Conservation (phyloP, 1,140 invertebrate species). For the Chironomus tepperi region DNA sequence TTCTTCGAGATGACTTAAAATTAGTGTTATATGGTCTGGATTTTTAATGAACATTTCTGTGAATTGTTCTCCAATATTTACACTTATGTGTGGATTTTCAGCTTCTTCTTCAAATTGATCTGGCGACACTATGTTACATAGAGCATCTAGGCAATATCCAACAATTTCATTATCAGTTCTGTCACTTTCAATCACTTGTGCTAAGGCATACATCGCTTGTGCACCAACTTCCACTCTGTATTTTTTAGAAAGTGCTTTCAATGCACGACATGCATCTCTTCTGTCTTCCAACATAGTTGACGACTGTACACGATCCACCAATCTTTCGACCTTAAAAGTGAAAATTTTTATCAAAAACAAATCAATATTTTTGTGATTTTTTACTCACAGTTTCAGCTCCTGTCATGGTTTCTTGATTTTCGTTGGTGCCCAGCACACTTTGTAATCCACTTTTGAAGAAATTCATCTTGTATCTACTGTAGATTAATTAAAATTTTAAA, state of each 20-base stretch:
- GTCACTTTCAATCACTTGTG: constrained; percentile 65
- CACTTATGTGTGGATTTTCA: constrained; percentile 48
- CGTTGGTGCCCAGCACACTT: constrained; percentile 75
- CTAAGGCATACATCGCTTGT: constrained; percentile 82
- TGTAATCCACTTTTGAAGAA: constrained; percentile 80
- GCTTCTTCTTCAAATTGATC: constrained; percentile 76
- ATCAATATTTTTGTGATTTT: background rate
- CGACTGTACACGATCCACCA: constrained; percentile 84
- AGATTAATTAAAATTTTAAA: background rate
- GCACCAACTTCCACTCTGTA: constrained; percentile 93
- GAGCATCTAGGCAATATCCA: constrained; percentile 81
- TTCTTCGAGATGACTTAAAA: constrained; percentile 87
- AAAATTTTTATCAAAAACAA: constrained; percentile 23
- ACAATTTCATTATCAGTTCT: constrained; percentile 84
- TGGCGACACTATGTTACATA: constrained; percentile 82
- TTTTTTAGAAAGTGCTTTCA: constrained; percentile 88
- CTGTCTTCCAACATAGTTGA: constrained; percentile 91
- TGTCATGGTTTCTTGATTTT: constrained; percentile 61
- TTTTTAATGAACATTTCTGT: constrained; percentile 98
- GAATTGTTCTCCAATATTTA: constrained; percentile 85
- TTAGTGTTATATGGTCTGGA: constrained; percentile 71
- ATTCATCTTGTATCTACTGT: constrained; percentile 53
- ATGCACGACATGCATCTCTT: constrained; percentile 88
- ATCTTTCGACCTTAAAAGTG: constrained; percentile 70
- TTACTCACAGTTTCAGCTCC: constrained; percentile 74